Evolutionary conservation across 2,888 invertebrate species (phyloP).

Genomic region (Ichneumon xanthorius): DNA sequence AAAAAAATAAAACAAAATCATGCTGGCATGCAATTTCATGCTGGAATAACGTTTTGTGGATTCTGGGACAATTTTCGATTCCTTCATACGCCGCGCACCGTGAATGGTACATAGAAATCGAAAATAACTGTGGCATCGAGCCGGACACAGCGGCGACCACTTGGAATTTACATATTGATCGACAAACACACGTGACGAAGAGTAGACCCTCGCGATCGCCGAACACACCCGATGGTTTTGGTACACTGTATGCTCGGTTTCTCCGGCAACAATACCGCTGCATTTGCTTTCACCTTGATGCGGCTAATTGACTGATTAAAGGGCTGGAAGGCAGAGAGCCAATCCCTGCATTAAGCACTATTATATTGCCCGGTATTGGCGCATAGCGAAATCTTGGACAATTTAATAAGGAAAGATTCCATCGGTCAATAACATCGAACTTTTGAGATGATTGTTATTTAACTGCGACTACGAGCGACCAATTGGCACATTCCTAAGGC

Average conservation of each 20-base stretch:
- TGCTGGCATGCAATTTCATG: neutral
- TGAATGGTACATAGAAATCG: constrained; percentile 24
- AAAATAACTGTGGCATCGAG: constrained; percentile 27
- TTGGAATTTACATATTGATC: constrained; percentile 74
- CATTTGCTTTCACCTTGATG: constrained; percentile 7
- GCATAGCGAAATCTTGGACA: too few relatives aligned
- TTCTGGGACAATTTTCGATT: constrained; percentile 1
- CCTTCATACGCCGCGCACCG: neutral
- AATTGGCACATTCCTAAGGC: too few relatives aligned
- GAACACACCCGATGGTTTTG: constrained; percentile 32
- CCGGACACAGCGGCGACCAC: constrained; percentile 43
- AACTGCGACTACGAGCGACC: too few relatives aligned
- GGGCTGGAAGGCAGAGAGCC: neutral
- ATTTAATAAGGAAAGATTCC: too few relatives aligned
- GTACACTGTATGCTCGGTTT: neutral
- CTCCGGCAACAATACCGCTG: constrained; percentile 24
- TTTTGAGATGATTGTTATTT: too few relatives aligned
- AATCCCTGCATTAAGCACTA: neutral
- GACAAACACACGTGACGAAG: constrained; percentile 65
- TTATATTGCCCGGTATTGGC: too few relatives aligned
- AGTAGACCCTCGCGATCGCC: constrained; percentile 12
- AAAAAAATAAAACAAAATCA: too few relatives aligned
- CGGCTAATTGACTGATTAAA: neutral
- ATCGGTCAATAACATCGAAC: too few relatives aligned
- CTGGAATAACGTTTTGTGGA: neutral